These are phyloP conservation scores for Pseudomugil gertrudae DNA, from an alignment of 2,797 vertebrate species.

Conservation along the genomic window DNA sequence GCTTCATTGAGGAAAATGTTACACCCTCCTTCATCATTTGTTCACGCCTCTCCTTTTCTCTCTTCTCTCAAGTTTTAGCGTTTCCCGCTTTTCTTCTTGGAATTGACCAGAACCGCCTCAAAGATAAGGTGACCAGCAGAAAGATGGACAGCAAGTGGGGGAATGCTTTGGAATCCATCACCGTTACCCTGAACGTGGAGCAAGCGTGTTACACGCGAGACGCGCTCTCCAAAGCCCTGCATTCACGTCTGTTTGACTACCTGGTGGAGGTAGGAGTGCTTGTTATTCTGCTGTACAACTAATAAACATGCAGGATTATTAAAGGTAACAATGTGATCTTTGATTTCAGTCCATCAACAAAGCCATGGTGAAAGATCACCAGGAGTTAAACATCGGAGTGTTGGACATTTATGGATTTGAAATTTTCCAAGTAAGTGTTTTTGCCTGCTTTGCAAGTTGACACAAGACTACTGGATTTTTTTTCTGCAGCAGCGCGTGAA, in stretches of 20 bases:
- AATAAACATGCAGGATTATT: not conserved
- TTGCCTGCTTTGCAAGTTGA: constrained; percentile 10
- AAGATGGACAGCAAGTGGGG: constrained; percentile 99
- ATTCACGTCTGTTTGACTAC: constrained; percentile 92
- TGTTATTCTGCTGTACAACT: not conserved
- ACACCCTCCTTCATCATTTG: not conserved
- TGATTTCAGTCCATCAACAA: constrained; percentile 94
- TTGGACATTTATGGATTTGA: constrained; percentile 99
- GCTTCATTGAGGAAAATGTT: not conserved
- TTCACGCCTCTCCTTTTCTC: not conserved
- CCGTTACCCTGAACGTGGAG: constrained; percentile 96
- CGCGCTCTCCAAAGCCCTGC: constrained; percentile 94
- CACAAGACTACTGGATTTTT: constrained; percentile 18
- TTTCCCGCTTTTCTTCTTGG: constrained; percentile 96
- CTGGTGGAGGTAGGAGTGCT: constrained; percentile 90
- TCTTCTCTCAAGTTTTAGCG: constrained; percentile 87
- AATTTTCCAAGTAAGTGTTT: constrained; percentile 92
- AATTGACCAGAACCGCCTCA: constrained; percentile 92
- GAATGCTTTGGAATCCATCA: constrained; percentile 92
- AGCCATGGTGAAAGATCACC: constrained; percentile 95
- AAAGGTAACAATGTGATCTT: not conserved
- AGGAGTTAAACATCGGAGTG: constrained; percentile 95
- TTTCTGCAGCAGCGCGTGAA: constrained; percentile 34
- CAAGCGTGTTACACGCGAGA: constrained; percentile 97
- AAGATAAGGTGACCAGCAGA: constrained; percentile 95